Base-by-base conservation (phyloP, 2,113 vertebrate genomes). In the Miniopterus natalensis region DNA sequence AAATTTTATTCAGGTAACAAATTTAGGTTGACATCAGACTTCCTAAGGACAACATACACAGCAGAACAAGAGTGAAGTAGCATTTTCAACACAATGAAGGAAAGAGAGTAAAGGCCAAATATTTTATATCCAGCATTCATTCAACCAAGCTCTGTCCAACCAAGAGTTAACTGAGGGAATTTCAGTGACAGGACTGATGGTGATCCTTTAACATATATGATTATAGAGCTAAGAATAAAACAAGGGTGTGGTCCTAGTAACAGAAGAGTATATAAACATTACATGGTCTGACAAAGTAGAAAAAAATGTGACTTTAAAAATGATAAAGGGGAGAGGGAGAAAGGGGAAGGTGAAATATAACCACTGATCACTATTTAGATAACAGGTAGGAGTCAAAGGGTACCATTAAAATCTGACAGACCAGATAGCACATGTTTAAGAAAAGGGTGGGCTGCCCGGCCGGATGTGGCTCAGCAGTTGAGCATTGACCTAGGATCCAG, bases 231-330 rank as follows among this genome's bases (percentile, higher is more conserved):
- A 55, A 61, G 31, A 63, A 59, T 40, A 70, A 80, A 78, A 65
- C 3, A 23, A 91, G 55, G 12, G 13, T 25, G 2, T 21, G 20
- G 31, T 75, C 57, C 49, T 18, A 31, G 3, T 53, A 59, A 77
- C 21, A 68, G 21, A 75, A 84, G 29, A 88, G 9, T 74, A 79
- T 57, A 31, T 13, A 63, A 90, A 68, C 10, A n/a, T 42, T 51
- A 63, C 3, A 53, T 29, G 1, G 57, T 87, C 74, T 95, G 63
- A 89, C 21, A 49, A 57, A 80, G 59, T 18, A 49, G 57, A 25
- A 70, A 83, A 84, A 27, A 59, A 29, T 55, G 6, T 10, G 65
- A 90, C 47, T n/a, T 77, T 77, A 27, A 84, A 89, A 92, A 92
- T 14, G 0, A 47, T 23, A 95, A 88, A 86, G 29, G 9, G 2